A percentile compares a stretch with the other conserved stretches of the same genome.
phyloP scores from a whole-genome alignment of 2,113 vertebrate species.

The Cyanoramphus novaezelandiae region DNA sequence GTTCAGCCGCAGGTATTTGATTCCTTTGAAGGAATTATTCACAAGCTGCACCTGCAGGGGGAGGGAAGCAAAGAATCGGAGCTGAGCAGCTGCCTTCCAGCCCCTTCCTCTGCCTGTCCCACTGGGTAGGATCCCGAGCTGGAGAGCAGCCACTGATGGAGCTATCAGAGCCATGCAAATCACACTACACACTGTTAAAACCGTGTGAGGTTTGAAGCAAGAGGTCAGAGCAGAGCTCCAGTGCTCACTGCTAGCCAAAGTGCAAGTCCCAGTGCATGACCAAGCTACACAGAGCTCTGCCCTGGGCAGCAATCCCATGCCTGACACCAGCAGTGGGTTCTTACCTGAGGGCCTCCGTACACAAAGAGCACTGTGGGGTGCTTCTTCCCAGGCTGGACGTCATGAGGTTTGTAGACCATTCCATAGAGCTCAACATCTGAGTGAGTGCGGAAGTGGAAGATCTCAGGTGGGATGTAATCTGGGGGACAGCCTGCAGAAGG shows the following conservation, averaged over 20 bases:
- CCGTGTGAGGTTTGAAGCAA: neutral
- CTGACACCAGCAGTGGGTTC: neutral
- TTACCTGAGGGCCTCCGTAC: constrained; percentile 95
- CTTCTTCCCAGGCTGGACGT: constrained; percentile 88
- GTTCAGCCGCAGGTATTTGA: constrained; percentile 95
- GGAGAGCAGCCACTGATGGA: neutral
- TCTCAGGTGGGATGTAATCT: constrained; percentile 92
- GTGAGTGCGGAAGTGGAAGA: constrained; percentile 90
- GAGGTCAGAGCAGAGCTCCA: neutral
- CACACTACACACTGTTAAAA: neutral
- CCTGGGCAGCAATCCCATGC: neutral
- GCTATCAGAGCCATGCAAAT: neutral
- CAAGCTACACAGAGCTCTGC: neutral
- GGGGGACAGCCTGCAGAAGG: constrained; percentile 86
- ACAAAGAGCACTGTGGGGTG: constrained; percentile 96
- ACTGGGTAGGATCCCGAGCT: neutral
- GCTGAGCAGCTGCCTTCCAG: neutral
- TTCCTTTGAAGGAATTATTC: constrained; percentile 97
- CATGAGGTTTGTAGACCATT: constrained; percentile 96
- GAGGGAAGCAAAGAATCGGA: neutral
- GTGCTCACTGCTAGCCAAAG: neutral
- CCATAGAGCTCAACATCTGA: constrained; percentile 90
- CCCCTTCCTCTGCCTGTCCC: neutral
- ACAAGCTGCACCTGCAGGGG: constrained; percentile 90
- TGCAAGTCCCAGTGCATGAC: fast-evolving